phyloP scores from a whole-genome alignment of 1,140 invertebrate genomes.

The Aphis craccivora region DNA sequence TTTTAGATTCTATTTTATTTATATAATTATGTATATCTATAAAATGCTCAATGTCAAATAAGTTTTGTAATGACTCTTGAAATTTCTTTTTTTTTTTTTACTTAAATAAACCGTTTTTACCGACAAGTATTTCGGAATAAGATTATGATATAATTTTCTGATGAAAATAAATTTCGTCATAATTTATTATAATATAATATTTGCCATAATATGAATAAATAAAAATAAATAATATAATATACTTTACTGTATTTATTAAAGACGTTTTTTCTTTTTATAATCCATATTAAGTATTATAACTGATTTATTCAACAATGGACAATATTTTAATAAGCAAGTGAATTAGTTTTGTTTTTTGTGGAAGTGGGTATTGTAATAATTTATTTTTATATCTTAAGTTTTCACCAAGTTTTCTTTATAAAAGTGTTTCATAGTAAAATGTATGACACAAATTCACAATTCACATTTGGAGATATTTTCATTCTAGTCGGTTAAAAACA shows the following conservation, averaged over 20 bases:
- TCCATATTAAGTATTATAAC: neutral
- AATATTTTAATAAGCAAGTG: neutral
- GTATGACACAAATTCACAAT: neutral
- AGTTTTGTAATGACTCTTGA: too few species aligned
- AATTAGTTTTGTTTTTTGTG: neutral
- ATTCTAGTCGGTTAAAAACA: neutral
- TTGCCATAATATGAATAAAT: neutral
- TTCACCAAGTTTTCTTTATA: neutral
- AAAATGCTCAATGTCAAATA: too few species aligned
- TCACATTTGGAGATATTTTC: neutral
- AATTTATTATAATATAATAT: neutral
- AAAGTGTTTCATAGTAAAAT: neutral
- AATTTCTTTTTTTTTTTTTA: too few species aligned
- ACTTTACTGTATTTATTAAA: neutral
- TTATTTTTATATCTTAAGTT: neutral
- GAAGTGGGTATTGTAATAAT: neutral
- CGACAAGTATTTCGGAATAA: too few species aligned
- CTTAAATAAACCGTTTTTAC: too few species aligned
- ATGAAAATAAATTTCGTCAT: too few species aligned
- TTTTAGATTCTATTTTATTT: neutral
- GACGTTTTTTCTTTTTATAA: neutral
- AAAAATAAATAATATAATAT: neutral
- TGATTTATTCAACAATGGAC: conserved; percentile 3
- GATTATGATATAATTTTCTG: too few species aligned
- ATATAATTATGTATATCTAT: neutral